Evolutionary conservation across 2,797 vertebrate species (phyloP).

Genomic region (Takifugu rubripes): DNA sequence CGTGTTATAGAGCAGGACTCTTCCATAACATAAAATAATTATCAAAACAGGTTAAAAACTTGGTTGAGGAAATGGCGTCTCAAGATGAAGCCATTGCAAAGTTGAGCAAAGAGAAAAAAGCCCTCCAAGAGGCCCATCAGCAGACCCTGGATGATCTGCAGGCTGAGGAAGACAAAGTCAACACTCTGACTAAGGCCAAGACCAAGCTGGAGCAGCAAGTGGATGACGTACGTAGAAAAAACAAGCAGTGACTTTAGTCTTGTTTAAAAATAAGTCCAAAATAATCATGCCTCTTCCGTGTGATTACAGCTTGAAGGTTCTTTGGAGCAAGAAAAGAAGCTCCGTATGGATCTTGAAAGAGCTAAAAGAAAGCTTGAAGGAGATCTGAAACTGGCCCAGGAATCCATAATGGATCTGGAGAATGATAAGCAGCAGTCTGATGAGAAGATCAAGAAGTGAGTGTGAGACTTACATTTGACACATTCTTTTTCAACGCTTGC

Average conservation of each 20-base stretch:
- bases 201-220: conserved; percentile 82
- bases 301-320: conserved; percentile 78
- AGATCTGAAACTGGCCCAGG: conserved; percentile 84
- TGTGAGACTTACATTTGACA: not conserved
- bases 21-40: not conserved
- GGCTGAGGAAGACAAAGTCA: conserved; percentile 84
- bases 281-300: not conserved
- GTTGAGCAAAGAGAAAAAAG: conserved; percentile 74
- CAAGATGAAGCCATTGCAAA: conserved; percentile 77
- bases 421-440: conserved; percentile 84
- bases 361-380: conserved; percentile 85
- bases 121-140: conserved; percentile 75
- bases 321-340: conserved; percentile 85
- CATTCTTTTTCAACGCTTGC: not conserved
- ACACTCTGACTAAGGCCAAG: conserved; percentile 77
- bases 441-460: conserved; percentile 84
- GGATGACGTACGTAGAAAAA: conserved; percentile 71
- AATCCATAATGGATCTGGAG: conserved; percentile 82
- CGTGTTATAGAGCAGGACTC: too few species aligned
- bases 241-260: not conserved
- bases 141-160: conserved; percentile 79
- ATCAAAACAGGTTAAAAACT: conserved; percentile 74
- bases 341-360: conserved; percentile 81
- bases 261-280: not conserved
- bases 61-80: conserved; percentile 77